Evolutionary conservation across 1,140 invertebrate species (phyloP), one percentile per base, ranked within the genome.

Genomic region (Periplaneta americana): DNA sequence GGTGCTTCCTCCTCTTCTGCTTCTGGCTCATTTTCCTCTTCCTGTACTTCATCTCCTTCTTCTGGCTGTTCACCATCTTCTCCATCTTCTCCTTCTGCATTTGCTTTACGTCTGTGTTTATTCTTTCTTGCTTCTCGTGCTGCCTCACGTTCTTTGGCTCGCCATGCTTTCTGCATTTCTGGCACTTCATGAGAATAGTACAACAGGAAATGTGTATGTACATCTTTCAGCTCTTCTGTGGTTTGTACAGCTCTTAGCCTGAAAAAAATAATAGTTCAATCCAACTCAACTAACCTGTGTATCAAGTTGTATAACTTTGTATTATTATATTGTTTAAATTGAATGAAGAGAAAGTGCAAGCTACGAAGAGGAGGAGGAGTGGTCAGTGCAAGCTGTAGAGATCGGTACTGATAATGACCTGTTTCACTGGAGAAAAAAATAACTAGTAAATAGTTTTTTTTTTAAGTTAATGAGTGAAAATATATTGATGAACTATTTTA

Each of bases 171-270:
- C 85, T 97, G 95, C 96, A 98, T 98, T 79, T 92, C 91, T 1
- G 94, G 93, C 78, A 98, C 90, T 78, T 98, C 96, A 33, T 93
- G 92, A 0, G 94, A 94, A 86, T 99, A 99, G 86, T 99, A 98
- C 0, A 99, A 88, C 82, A 97, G 92, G 86, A 99, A 99, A 86
- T 99, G 97, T 84, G 95, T 93, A 87, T 98, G 97, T 1, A 97
- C 94, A 86, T 99, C 98, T 83, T 95, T 95, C 0, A 99, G 87
- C 87, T 99, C 97, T 88, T 99, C 97, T 33, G 94, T 91, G 0
- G 95, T 97, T 87, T 98, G 95, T 0, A 97, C 94, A 78, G 91
- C 93, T 84, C 91, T 93, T 78, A 96, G 86, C 85, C 92, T 91
- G 82, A 48, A 84, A 84, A 83, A 81, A 79, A 82, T 75, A 9